Conservation (phyloP, 2,797 vertebrate species). For the Crypturellus tataupa region DNA sequence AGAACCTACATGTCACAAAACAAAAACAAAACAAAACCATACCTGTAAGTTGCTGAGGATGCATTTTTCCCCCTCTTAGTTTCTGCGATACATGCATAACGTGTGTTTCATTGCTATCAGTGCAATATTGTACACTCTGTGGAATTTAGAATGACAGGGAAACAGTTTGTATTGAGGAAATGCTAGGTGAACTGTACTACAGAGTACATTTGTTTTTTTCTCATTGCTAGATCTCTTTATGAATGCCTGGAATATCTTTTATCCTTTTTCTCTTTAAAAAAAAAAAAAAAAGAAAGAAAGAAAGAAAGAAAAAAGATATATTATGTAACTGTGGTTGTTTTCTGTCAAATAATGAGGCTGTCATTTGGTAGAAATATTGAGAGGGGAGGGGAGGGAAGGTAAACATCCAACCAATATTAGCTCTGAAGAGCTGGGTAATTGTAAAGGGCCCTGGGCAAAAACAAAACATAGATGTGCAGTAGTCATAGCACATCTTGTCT, state of each 20-base stretch:
- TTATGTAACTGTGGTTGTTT: not conserved
- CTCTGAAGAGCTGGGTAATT: constrained; percentile 80
- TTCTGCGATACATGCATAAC: not conserved
- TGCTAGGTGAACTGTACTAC: constrained; percentile 16
- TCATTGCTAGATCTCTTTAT: constrained; percentile 28
- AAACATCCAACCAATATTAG: constrained; percentile 76
- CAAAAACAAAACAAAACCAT: not conserved
- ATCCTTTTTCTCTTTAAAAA: not conserved
- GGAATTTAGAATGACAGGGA: constrained; percentile 39
- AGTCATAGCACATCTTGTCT: constrained; percentile 80
- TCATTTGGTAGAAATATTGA: constrained; percentile 24
- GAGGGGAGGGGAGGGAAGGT: not conserved
- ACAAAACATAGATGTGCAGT: constrained; percentile 75
- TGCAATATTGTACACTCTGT: not conserved
- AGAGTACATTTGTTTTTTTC: not conserved
- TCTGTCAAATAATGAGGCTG: constrained; percentile 48
- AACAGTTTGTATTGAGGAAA: constrained; percentile 28
- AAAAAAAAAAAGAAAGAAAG: too few species aligned
- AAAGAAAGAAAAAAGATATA: not conserved
- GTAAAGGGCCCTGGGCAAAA: constrained; percentile 78
- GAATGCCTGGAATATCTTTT: constrained; percentile 25
- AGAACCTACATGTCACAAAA: not conserved
- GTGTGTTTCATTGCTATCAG: not conserved
- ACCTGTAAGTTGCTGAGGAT: not conserved
- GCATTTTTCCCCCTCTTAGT: accelerated